A percentile compares a stretch with the other conserved stretches of the same genome.
Conservation (phyloP, 2,888 invertebrate genomes). For the Chrysolina haemoptera region DNA sequence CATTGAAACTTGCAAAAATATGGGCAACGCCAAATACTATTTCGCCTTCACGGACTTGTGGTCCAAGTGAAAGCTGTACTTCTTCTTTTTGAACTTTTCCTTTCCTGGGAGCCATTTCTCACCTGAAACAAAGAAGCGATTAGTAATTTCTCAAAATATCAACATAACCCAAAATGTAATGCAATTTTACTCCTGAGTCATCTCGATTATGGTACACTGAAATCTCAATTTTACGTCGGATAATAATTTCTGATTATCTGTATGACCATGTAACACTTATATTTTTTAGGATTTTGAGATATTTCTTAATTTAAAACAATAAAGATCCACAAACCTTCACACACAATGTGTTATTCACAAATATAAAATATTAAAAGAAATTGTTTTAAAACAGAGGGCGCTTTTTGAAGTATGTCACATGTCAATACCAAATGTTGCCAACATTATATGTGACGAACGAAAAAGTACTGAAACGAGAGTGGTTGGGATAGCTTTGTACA, state of each 20-base stretch:
- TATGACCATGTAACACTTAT: background rate
- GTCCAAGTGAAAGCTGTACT: constrained; percentile 95
- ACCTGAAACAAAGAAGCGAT: constrained; percentile 36
- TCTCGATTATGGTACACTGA: background rate
- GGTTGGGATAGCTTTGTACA: background rate
- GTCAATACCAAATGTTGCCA: background rate
- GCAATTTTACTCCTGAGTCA: background rate
- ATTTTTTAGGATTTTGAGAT: constrained; percentile 1
- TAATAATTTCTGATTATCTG: background rate
- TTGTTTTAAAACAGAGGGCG: constrained; percentile 7
- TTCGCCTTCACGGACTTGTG: constrained; percentile 97
- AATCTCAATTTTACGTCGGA: background rate
- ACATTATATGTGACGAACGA: background rate
- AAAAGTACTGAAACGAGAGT: background rate
- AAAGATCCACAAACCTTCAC: background rate
- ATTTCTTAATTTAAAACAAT: background rate
- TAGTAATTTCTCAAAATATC: constrained; percentile 25
- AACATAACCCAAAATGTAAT: constrained; percentile 37
- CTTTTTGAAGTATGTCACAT: constrained; percentile 1
- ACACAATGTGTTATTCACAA: constrained; percentile 20
- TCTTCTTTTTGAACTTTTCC: constrained; percentile 98
- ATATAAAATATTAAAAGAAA: background rate
- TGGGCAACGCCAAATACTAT: constrained; percentile 99
- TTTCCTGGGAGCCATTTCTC: constrained; percentile 95
- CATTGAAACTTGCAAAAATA: constrained; percentile 99